Base-by-base conservation (phyloP, 2,797 vertebrate genomes). In the Galaxias olidus region DNA sequence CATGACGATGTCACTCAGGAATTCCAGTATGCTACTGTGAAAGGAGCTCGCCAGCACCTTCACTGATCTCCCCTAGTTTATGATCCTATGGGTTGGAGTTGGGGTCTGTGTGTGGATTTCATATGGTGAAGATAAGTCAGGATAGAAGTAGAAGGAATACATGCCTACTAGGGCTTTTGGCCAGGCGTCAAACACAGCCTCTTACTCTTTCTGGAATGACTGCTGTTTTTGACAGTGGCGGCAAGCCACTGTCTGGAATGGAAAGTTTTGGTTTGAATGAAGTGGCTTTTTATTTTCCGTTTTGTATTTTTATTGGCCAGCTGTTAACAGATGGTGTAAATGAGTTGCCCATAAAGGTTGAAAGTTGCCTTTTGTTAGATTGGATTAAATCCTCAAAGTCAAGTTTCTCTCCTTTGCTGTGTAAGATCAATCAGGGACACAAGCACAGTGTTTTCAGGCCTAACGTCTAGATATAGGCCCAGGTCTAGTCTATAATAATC, bases 161-260 rank as follows among this genome's bases (percentile, higher is more conserved):
- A 30, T 30, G 30, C 30, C 30, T 30, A n/a, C n/a, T n/a, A n/a
- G n/a, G n/a, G n/a, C n/a, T n/a, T n/a, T 54, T 59, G 41, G 44
- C 47, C 1, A 57, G 41, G 50, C 40, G n/a, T 64, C 58, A 20
- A 69, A 65, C 59, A 46, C 67, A 71, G 62, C 58, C 66, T 40
- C 8, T 61, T 56, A 56, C 57, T 62, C 54, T 53, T 59, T 54
- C 20, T 72, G 55, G 12, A 53, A 17, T 59, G 63, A 69, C 56
- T 50, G 8, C 71, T 61, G 74, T 77, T 75, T 74, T 49, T 73
- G 67, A 54, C 4, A 13, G 60, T 11, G 13, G 79, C 10, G 71
- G 84, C 81, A 54, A 84, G 68, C 88, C 80, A 43, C 83, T 76
- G 59, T 77, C 74, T 83, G 64, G 74, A 49, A 44, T 69, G 71